Conservation (phyloP, 1,140 invertebrate genomes). For the Trissolcus basalis region DNA sequence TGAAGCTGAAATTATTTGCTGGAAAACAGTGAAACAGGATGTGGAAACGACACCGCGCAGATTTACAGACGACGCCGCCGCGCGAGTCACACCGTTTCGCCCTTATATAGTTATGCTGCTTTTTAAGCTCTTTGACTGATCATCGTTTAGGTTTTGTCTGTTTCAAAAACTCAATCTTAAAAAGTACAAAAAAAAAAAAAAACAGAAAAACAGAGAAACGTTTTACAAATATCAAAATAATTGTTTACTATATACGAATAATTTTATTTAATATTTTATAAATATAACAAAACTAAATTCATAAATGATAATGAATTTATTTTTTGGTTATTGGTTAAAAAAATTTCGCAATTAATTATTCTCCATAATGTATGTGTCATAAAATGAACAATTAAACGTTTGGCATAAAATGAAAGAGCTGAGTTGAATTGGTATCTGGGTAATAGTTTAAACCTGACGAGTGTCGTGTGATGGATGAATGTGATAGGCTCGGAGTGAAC, state of each 20-base stretch:
- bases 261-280: too few relatives aligned
- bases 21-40: slow-evolving; percentile 77
- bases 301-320: too few relatives aligned
- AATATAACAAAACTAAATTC: too few relatives aligned
- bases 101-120: slow-evolving; percentile 45
- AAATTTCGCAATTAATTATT: too few relatives aligned
- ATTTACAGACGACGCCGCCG: slow-evolving; percentile 70
- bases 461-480: slow-evolving; percentile 72
- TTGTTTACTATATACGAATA: too few relatives aligned
- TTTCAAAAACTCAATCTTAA: too few relatives aligned
- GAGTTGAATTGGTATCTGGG: slow-evolving; percentile 28
- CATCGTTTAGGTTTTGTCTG: slow-evolving; percentile 16
- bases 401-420: neutral
- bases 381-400: slow-evolving; percentile 10
- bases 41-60: slow-evolving; percentile 75
- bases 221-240: too few relatives aligned
- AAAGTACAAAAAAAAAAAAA: too few relatives aligned
- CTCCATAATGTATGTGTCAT: too few relatives aligned
- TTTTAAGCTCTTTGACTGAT: slow-evolving; percentile 59
- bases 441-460: slow-evolving; percentile 43
- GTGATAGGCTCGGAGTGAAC: slow-evolving; percentile 62
- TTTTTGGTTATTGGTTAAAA: too few relatives aligned
- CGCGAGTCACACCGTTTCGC: slow-evolving; percentile 53
- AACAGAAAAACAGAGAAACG: too few relatives aligned
- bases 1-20: slow-evolving; percentile 77